Evolutionary conservation across 1,140 invertebrate species (phyloP), one percentile per base, ranked within the genome.

Genomic region (Lasaia peninsularis): DNA sequence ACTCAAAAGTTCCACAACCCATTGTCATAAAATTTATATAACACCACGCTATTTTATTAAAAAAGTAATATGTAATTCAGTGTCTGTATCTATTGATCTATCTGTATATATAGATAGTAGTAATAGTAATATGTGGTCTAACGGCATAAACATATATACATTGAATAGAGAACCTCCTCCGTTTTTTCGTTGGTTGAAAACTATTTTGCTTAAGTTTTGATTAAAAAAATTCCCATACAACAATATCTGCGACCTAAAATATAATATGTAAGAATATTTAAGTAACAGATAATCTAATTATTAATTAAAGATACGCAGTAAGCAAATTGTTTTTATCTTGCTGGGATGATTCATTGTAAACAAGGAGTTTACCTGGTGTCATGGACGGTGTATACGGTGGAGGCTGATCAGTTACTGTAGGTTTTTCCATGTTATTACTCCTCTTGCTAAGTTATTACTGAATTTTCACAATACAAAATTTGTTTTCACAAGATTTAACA

Each of bases 351-450:
- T 77, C 71, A 78, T 48, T 48, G 44, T 48, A 18, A 48, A 11
- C 20, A 28, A 56, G 54, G 16, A 20, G 37, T 56, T 60, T 75
- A 85, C 82, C 78, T 73, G 67, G 68, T 31, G 67, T 73, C 28
- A 74, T 60, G 11, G 76, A 56, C 1, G 83, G 73, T 1, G 75
- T 78, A 53, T 86, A 86, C 10, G 83, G 83, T 1, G 83, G 83
- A 4, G 83, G 83, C 24, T 78, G 71, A 2, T 86, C 83, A 16
- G 75, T 80, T 35, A 82, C 71, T 12, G 69, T 73, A 16, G 74
- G 80, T 55, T 86, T 86, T 14, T 86, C 80, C 83, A 86, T n/a
- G n/a, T n/a, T 86, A 56, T 60, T 73, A 16, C 33, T 37, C 52
- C 54, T 34, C 16, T 50, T 56, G 21, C 18, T 52, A 34, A 44